Conservation (phyloP, 2,888 invertebrate genomes). For the Cheiracanthium punctorium region DNA sequence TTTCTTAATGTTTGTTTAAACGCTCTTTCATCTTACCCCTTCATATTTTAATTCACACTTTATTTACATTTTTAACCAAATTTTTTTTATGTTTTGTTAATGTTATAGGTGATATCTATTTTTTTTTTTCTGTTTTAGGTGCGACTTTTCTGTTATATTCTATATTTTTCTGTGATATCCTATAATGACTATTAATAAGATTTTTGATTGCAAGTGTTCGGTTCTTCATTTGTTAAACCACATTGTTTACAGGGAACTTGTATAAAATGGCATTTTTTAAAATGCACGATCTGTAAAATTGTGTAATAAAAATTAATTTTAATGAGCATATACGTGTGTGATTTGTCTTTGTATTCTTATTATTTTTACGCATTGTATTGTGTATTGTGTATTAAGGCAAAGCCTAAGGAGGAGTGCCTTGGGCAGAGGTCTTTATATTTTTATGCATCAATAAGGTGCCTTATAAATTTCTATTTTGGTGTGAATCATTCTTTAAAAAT, state of each 20-base stretch:
- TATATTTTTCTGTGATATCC: conserved; percentile 20
- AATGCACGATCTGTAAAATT: background rate
- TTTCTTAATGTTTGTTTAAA: too few relatives aligned
- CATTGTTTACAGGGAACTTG: background rate
- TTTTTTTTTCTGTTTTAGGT: conserved; percentile 1
- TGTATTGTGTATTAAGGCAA: too few relatives aligned
- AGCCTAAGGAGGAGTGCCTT: too few relatives aligned
- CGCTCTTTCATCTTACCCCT: background rate
- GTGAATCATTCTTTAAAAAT: too few relatives aligned
- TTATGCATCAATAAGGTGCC: too few relatives aligned
- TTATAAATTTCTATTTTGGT: too few relatives aligned
- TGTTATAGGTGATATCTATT: background rate
- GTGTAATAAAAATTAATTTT: conserved; percentile 15
- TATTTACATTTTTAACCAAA: conserved; percentile 6
- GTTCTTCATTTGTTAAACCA: background rate
- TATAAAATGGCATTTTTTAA: background rate
- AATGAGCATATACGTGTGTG: too few relatives aligned
- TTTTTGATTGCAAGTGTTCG: background rate
- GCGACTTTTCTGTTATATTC: conserved; percentile 2
- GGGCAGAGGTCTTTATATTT: too few relatives aligned
- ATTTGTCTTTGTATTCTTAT: too few relatives aligned
- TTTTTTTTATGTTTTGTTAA: background rate
- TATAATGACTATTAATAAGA: conserved; percentile 2
- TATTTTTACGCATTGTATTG: too few relatives aligned
- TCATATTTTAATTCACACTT: background rate